A percentile compares a stretch with the other conserved stretches of the same genome.
Evolutionary conservation across 2,113 vertebrate species (phyloP).

Genomic region (Rana temporaria): DNA sequence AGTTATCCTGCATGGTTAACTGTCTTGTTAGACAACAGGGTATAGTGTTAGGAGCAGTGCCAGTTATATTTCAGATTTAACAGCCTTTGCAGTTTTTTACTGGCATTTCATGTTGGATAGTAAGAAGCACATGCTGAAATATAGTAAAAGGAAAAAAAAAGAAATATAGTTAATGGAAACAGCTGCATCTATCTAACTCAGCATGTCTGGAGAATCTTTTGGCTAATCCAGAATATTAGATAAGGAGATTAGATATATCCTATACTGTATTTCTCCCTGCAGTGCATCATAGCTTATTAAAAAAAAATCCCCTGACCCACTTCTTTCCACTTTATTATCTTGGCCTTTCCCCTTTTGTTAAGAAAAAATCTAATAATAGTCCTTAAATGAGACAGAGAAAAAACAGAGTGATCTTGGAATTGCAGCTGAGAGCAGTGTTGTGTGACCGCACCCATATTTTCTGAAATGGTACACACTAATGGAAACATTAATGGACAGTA

Average conservation of each 20-base stretch:
- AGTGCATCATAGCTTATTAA: slow-evolving; percentile 48
- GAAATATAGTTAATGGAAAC: slow-evolving; percentile 45
- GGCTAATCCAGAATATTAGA: slow-evolving; percentile 31
- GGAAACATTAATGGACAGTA: slow-evolving; percentile 19
- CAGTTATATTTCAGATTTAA: slow-evolving; percentile 45
- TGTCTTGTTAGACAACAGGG: slow-evolving; percentile 56
- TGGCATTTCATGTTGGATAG: slow-evolving; percentile 19
- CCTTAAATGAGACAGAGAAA: slow-evolving; percentile 37
- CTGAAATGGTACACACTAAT: slow-evolving; percentile 35
- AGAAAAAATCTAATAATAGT: slow-evolving; percentile 34
- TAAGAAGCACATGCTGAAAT: slow-evolving; percentile 24
- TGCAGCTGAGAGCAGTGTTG: slow-evolving; percentile 31
- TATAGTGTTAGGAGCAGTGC: slow-evolving; percentile 34
- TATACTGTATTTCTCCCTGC: slow-evolving; percentile 12
- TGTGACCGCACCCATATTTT: slow-evolving; percentile 44
- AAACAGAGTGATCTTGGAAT: slow-evolving; percentile 32
- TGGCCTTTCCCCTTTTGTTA: slow-evolving; percentile 42
- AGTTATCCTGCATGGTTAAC: slow-evolving; percentile 54
- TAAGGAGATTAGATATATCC: slow-evolving; percentile 54
- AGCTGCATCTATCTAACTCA: slow-evolving; percentile 16
- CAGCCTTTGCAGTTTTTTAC: slow-evolving; percentile 12
- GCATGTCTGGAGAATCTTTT: not conserved
- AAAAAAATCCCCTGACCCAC: slow-evolving; percentile 44
- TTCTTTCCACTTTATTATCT: slow-evolving; percentile 43
- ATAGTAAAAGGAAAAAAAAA: slow-evolving; percentile 20